Evolutionary conservation across 2,797 vertebrate species (phyloP).

Genomic region (Petrocephalus schoutedeni): DNA sequence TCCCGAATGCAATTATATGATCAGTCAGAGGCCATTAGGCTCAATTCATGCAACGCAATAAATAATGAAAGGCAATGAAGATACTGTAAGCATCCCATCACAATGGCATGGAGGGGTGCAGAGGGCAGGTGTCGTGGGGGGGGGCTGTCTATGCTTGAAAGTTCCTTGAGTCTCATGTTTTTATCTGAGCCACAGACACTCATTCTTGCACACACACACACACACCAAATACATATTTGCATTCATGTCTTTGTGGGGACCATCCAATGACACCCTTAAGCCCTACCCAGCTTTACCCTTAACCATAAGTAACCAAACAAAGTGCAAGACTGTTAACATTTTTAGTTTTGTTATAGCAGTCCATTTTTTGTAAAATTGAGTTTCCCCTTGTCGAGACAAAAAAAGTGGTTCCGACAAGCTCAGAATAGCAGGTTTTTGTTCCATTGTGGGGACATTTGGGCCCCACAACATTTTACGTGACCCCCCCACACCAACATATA

Average conservation of each 20-base stretch:
- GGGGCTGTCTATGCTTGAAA: background rate
- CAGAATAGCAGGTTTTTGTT: background rate
- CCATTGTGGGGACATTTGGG: background rate
- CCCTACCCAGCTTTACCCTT: too few species aligned
- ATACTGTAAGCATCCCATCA: constrained; percentile 21
- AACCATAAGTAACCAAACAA: background rate
- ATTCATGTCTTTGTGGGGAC: background rate
- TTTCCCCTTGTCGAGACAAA: background rate
- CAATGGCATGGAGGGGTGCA: background rate
- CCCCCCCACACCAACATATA: background rate
- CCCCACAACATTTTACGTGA: background rate
- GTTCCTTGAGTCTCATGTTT: background rate
- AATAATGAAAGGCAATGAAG: constrained; percentile 34
- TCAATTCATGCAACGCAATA: constrained; percentile 37
- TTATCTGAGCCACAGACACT: background rate
- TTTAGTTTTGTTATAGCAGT: background rate
- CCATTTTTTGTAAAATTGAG: background rate
- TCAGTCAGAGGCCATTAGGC: constrained; percentile 49
- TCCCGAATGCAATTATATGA: constrained; percentile 45
- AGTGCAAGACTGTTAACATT: background rate
- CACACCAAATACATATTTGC: background rate
- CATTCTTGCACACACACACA: background rate
- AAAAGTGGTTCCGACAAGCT: background rate
- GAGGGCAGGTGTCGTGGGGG: background rate
- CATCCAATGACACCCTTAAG: background rate